A percentile compares a stretch with the other conserved stretches of the same genome.
phyloP scores from a whole-genome alignment of 2,888 invertebrate species.

The Falcaria lacertinaria region DNA sequence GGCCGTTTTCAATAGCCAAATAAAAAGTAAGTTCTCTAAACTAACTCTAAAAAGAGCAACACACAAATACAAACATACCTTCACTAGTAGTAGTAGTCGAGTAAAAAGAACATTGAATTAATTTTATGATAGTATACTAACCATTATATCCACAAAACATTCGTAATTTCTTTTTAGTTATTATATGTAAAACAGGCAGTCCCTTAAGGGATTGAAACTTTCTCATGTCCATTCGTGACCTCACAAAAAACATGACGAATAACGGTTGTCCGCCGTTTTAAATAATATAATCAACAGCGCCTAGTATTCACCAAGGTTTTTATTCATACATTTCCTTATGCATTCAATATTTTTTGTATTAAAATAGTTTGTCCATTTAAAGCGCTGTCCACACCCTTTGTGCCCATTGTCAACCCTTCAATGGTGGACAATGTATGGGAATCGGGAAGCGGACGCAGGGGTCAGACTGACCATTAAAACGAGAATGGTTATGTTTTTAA shows the following conservation, averaged over 20 bases:
- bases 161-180: not conserved
- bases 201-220: conserved; percentile 32
- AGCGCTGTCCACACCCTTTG: conserved; percentile 75
- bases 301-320: conserved; percentile 69
- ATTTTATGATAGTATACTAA: too few species aligned
- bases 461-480: conserved; percentile 53
- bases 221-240: conserved; percentile 65
- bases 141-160: not conserved
- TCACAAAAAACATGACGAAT: conserved; percentile 63
- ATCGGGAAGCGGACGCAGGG: conserved; percentile 61
- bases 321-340: conserved; percentile 72
- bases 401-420: conserved; percentile 68
- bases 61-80: too few species aligned
- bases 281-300: conserved; percentile 70
- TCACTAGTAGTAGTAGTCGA: too few species aligned
- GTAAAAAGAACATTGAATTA: too few species aligned
- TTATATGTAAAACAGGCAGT: not conserved
- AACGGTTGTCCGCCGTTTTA: conserved; percentile 68
- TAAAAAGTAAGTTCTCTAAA: too few species aligned
- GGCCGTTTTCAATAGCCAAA: too few species aligned
- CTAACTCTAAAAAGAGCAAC: too few species aligned
- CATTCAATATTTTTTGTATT: conserved; percentile 66
- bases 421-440: conserved; percentile 64
- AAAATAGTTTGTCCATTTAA: conserved; percentile 61
- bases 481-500: conserved; percentile 42